Base-by-base conservation (phyloP, 1,140 invertebrate genomes). In the Paracyclopina nana region DNA sequence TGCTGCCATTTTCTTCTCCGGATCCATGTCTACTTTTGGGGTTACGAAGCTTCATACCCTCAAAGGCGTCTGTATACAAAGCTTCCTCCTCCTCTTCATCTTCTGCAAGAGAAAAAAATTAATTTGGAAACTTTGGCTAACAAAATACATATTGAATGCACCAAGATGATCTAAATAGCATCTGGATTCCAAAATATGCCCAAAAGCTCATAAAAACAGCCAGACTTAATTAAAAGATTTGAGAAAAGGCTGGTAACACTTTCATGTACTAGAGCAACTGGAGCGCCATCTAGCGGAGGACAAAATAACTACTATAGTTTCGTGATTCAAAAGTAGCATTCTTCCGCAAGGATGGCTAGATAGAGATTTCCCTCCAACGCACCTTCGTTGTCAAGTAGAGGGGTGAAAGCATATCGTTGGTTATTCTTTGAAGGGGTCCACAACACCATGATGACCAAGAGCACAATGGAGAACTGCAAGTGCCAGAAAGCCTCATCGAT, bases 361-460 rank as follows among this genome's bases (percentile, higher is more conserved):
- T 9, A n/a, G 9, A 9, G 14, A 31, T n/a, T 31, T 9, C 9
- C 30, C 30, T 9, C 8, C 29, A 9, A 31, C 29, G 86, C 82
- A 45, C 80, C 80, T 9, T 78, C 72, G 61, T 82, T 76, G 68
- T 92, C 86, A 6, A 90, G 65, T 18, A 94, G 68, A 34, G 86
- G 84, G 6, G 84, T 86, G 67, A 92, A 92, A 2, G 87, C 86
- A 68, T 90, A 92, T 55, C 74, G 73, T 66, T 92, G 87, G 67
- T 92, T 92, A 62, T 92, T 94, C 60, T 83, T 84, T 2, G 84
- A 85, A 4, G 88, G 88, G 55, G 87, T 66, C 86, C 86, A 94
- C 27, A 94, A 70, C 54, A 94, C 74, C 81, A 92, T 92, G 54
- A 94, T 92, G 11, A 86, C 82, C 29, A 85, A 64, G 18, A 94